Percentiles rank a stretch among this genome's conserved stretches.
phyloP scores from a whole-genome alignment of 2,888 invertebrate species.

The Cosmopolites sordidus region DNA sequence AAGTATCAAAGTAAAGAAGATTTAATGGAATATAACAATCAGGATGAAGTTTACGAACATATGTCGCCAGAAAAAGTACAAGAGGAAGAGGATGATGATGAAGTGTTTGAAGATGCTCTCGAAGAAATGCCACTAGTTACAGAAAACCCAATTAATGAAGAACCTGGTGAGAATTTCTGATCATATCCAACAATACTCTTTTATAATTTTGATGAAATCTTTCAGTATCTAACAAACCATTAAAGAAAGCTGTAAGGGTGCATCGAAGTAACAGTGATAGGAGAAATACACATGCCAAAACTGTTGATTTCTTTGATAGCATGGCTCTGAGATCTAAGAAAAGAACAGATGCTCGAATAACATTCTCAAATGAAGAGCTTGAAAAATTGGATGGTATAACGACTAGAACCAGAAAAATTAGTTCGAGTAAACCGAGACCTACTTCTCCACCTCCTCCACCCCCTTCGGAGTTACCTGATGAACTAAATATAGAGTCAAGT shows the following conservation, averaged over 20 bases:
- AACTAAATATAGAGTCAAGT: neutral
- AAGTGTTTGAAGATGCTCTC: conserved; percentile 27
- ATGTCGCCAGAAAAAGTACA: neutral
- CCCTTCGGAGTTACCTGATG: conserved; percentile 28
- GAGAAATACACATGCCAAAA: conserved; percentile 37
- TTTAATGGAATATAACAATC: neutral
- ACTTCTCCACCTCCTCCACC: conserved; percentile 52
- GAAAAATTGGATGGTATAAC: conserved; percentile 41
- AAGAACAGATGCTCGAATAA: conserved; percentile 56
- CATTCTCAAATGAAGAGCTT: conserved; percentile 51
- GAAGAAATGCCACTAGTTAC: conserved; percentile 6
- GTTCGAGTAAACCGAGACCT: conserved; percentile 41
- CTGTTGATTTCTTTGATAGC: conserved; percentile 71
- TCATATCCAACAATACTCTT: neutral
- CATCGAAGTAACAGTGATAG: conserved; percentile 49
- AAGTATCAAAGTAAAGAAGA: conserved; percentile 22
- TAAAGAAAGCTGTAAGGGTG: conserved; percentile 30
- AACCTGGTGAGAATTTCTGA: neutral
- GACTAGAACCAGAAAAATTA: conserved; percentile 34
- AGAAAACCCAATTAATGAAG: neutral
- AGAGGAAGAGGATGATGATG: conserved; percentile 23
- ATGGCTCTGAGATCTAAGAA: conserved; percentile 71
- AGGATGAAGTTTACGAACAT: neutral
- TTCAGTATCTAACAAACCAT: conserved; percentile 1
- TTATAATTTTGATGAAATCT: conserved; percentile 4